Conservation (phyloP, 2,797 vertebrate genomes). For the Macropodus opercularis region DNA sequence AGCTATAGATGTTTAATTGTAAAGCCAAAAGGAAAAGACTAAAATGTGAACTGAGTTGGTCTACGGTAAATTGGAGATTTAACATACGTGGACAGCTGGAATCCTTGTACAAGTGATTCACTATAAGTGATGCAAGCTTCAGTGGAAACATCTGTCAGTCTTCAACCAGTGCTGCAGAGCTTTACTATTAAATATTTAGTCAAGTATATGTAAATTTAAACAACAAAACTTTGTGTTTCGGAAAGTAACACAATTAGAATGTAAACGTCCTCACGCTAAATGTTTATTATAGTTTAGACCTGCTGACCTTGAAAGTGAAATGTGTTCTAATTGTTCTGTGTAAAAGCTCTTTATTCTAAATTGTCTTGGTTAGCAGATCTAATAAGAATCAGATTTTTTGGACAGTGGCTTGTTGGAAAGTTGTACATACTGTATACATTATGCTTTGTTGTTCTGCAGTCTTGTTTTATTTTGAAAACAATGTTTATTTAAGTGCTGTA, state of each 20-base stretch:
- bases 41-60: conserved; percentile 7
- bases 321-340: not conserved
- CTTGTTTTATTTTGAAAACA: too few relatives aligned
- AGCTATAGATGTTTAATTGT: not conserved
- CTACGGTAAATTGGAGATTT: conserved; percentile 1
- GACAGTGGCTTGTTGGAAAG: too few relatives aligned
- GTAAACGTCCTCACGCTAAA: conserved; percentile 13
- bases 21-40: not conserved
- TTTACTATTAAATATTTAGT: not conserved
- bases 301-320: not conserved
- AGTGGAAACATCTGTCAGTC: not conserved
- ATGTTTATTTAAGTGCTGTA: conserved; percentile 14
- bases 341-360: too few relatives aligned
- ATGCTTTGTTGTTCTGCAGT: conserved; percentile 24
- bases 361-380: not conserved
- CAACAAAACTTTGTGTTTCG: not conserved
- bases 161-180: not conserved
- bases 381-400: conserved; percentile 8
- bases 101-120: not conserved
- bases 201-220: conserved; percentile 3
- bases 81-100: not conserved
- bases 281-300: not conserved
- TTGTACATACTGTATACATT: conserved; percentile 13
- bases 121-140: not conserved
- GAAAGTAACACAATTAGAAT: not conserved